Evolutionary conservation across 2,888 invertebrate genomes (phyloP), one percentile per base, ranked within the genome.

Genomic region (Himalopsyche tibetana): DNA sequence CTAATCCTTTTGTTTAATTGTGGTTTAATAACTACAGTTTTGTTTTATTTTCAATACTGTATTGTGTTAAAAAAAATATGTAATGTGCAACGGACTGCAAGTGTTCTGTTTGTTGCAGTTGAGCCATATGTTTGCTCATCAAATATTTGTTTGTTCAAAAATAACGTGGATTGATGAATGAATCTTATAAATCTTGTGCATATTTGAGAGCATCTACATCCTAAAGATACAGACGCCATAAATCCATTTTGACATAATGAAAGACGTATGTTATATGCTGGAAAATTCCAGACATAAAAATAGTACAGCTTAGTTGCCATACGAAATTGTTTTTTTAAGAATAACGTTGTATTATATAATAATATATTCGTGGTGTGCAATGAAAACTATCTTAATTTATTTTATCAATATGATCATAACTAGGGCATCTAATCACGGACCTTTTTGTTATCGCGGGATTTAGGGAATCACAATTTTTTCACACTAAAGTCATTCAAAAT

Each of bases 151-250:
- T 74, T 74, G 36, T 74, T 36, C 36, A 74, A 81, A 80, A 87
- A 87, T 83, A 85, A 56, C 11, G 19, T 82, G 79, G 42, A 87
- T 87, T 87, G 87, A 88, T 85, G 86, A 84, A 88, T 88, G 85
- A 51, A 79, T 79, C 80, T 80, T 85, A 86, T 88, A 88, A 86
- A 86, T 86, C 85, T 82, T 79, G 40, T 82, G 84, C 83, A 81
- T 82, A 83, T 86, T 80, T 51, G 69, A 82, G 79, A 55, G 40
- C 74, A 74, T 38, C 36, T 74, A 74, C 74, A 74, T 74, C 36
- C 74, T 74, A 55, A 69, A 83, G 82, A 84, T 86, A 82, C 83
- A 86, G 86, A 86, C 86, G 81, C 82, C 82, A 87, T 87, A 87
- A 87, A 87, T 87, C 38, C 36, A 74, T 74, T 86, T 86, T 80